phyloP scores from a whole-genome alignment of 2,113 vertebrate genomes.

The Riparia riparia region DNA sequence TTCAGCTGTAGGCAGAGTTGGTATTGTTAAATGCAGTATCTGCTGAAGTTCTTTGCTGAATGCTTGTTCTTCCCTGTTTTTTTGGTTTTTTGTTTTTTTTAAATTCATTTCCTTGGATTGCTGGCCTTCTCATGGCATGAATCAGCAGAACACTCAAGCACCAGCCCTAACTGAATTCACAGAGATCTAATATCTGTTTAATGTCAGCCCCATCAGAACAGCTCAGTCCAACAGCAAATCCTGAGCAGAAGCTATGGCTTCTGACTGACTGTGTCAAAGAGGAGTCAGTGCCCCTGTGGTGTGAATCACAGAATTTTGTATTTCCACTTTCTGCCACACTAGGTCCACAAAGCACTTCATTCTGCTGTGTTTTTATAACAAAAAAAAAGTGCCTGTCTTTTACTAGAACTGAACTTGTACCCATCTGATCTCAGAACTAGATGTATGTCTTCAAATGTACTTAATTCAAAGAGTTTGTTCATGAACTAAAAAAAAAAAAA shows the following conservation, averaged over 20 bases:
- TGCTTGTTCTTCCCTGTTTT: not conserved
- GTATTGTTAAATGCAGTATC: not conserved
- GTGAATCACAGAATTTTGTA: not conserved
- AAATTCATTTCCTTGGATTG: not conserved
- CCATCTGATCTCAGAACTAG: not conserved
- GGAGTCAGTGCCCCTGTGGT: not conserved
- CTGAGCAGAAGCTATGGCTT: not conserved
- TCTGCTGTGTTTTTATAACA: not conserved
- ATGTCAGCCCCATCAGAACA: not conserved
- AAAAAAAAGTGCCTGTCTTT: not conserved
- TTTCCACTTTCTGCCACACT: not conserved
- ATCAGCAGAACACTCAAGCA: not conserved
- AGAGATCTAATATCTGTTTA: not conserved
- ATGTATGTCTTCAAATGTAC: not conserved
- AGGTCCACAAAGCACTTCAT: not conserved
- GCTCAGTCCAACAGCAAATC: not conserved
- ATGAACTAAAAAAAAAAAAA: not conserved
- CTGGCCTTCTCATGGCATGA: not conserved
- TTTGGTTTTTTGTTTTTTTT: not conserved
- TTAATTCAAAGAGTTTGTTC: conserved; percentile 24
- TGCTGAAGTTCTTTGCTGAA: not conserved
- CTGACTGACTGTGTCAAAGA: not conserved
- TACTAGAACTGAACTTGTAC: not conserved
- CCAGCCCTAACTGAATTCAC: not conserved
- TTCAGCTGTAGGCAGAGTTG: not conserved